A percentile compares a stretch with the other conserved stretches of the same genome.
Conservation (phyloP, 2,113 vertebrate genomes). For the Oenanthe melanoleuca region DNA sequence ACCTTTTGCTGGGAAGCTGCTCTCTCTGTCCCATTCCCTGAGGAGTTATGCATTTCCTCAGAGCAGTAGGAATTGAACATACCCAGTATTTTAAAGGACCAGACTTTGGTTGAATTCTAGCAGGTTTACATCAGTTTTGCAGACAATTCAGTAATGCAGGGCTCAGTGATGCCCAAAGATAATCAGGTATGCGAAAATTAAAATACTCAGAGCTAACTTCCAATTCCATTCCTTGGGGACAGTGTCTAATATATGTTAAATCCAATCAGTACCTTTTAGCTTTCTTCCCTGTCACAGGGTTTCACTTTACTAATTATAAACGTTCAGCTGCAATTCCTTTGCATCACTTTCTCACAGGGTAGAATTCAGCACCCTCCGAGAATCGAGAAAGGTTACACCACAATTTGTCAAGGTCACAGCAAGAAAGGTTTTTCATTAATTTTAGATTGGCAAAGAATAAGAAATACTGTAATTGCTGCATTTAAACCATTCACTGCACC, state of each 20-base stretch:
- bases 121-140: not conserved
- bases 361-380: constrained; percentile 32
- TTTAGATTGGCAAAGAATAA: constrained; percentile 58
- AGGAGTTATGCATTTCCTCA: not conserved
- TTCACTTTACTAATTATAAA: constrained; percentile 64
- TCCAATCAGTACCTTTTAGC: constrained; percentile 46
- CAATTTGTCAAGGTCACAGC: constrained; percentile 62
- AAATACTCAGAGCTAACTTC: constrained; percentile 26
- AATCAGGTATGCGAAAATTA: not conserved
- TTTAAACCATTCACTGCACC: constrained; percentile 19
- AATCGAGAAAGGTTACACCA: constrained; percentile 31
- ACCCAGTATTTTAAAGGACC: not conserved
- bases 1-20: not conserved
- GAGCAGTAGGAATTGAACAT: not conserved
- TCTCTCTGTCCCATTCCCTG: not conserved
- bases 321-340: constrained; percentile 51
- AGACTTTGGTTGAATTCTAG: not conserved
- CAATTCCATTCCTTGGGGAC: constrained; percentile 7
- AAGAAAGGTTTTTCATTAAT: constrained; percentile 59
- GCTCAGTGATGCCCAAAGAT: not conserved
- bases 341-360: constrained; percentile 8
- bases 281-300: constrained; percentile 39
- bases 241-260: constrained; percentile 46
- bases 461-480: constrained; percentile 47
- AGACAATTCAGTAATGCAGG: not conserved